Evolutionary conservation across 1,140 invertebrate genomes (phyloP).

Genomic region (Conus ventricosus): DNA sequence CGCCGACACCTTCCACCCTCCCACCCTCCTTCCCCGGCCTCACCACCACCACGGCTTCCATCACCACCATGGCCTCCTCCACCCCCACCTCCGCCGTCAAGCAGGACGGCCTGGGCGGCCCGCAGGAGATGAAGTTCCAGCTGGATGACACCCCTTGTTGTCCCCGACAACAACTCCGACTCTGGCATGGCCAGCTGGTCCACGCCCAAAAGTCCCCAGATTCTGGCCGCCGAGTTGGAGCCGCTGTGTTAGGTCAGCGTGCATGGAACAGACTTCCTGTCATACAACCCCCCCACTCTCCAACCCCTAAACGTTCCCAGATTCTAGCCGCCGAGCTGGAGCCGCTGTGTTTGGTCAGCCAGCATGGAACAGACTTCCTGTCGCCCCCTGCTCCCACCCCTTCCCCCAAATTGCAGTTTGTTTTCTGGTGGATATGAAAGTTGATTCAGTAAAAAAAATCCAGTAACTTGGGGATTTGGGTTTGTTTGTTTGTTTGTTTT

Average conservation of each 20-base stretch:
- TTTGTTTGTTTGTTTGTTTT: too few species aligned
- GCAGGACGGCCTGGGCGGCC: slow-evolving; percentile 25
- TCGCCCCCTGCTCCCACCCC: too few species aligned
- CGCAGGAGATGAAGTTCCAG: slow-evolving; percentile 7
- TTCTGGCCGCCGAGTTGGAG: slow-evolving; percentile 42
- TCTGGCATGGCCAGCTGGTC: slow-evolving; percentile 51
- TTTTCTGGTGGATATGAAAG: too few species aligned
- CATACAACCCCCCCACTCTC: background rate
- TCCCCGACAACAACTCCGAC: slow-evolving; percentile 50
- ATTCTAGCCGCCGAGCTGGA: background rate
- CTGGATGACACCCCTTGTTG: slow-evolving; percentile 32
- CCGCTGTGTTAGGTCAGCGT: slow-evolving; percentile 31
- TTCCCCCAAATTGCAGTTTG: too few species aligned
- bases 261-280: background rate
- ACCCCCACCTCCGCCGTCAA: background rate
- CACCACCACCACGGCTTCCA: background rate
- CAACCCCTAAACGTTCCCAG: background rate
- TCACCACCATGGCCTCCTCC: slow-evolving; percentile 25
- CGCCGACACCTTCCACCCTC: slow-evolving; percentile 18
- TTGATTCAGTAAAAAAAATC: too few species aligned
- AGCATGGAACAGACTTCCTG: too few species aligned
- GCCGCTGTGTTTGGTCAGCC: too few species aligned
- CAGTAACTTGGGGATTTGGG: too few species aligned
- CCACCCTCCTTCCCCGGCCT: slow-evolving; percentile 12
- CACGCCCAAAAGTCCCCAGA: slow-evolving; percentile 41